phyloP scores from a whole-genome alignment of 2,113 vertebrate genomes.

The Apaloderma vittatum region DNA sequence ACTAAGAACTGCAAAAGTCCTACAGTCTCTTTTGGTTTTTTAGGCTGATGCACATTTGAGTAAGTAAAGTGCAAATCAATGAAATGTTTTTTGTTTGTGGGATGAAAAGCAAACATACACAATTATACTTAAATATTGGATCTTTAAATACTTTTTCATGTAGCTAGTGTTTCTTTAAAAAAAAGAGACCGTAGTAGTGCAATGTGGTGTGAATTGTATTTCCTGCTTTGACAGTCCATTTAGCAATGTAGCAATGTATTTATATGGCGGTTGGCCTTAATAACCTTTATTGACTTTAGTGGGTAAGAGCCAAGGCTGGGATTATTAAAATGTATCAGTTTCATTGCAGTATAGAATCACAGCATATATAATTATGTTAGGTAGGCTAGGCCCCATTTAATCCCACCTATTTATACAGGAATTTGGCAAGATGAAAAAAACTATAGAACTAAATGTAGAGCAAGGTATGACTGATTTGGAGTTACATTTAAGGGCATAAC shows the following conservation, averaged over 20 bases:
- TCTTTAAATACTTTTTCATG: background rate
- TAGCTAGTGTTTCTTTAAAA: background rate
- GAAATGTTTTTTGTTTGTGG: background rate
- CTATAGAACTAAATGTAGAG: background rate
- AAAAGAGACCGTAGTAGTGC: background rate
- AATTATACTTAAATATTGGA: background rate
- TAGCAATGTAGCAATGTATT: conserved; percentile 84
- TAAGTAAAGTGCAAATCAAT: conserved; percentile 17
- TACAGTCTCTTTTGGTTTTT: conserved; percentile 49
- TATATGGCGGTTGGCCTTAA: conserved; percentile 91
- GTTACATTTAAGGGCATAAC: background rate
- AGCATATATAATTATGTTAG: conserved; percentile 89
- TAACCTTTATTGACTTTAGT: conserved; percentile 93
- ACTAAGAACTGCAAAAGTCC: background rate
- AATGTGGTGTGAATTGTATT: conserved; percentile 54
- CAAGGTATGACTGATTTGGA: conserved; percentile 9
- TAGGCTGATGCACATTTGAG: background rate
- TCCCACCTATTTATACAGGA: conserved; percentile 87
- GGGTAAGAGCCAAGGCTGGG: conserved; percentile 90
- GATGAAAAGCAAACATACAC: background rate
- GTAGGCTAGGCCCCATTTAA: conserved; percentile 86
- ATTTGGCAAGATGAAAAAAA: conserved; percentile 52
- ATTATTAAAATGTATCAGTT: conserved; percentile 96
- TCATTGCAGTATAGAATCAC: conserved; percentile 89
- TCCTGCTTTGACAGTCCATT: conserved; percentile 86